A percentile compares a stretch with the other conserved stretches of the same genome.
Conservation (phyloP, 2,888 invertebrate genomes). For the Gandaritis pyraliata region DNA sequence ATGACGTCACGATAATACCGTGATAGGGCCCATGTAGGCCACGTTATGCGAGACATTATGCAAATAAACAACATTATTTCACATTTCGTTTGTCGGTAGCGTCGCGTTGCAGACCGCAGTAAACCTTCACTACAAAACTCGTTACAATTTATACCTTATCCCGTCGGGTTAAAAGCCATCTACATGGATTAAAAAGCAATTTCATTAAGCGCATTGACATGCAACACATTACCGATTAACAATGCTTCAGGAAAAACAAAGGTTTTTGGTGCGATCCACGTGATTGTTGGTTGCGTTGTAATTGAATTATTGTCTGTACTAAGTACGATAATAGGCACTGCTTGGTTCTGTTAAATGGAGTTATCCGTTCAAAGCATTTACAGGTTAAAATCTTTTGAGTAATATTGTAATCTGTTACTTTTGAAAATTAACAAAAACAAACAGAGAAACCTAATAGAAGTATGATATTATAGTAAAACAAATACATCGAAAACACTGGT, state of each 20-base stretch:
- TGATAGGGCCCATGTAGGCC: constrained; percentile 53
- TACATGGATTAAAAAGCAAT: constrained; percentile 46
- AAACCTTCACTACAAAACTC: constrained; percentile 27
- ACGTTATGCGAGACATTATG: constrained; percentile 59
- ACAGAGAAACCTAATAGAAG: too few species aligned
- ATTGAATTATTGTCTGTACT: constrained; percentile 44
- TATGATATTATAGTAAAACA: too few species aligned
- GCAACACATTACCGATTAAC: constrained; percentile 65
- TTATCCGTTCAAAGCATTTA: not conserved
- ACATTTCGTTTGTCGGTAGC: constrained; percentile 61
- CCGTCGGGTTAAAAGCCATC: constrained; percentile 24
- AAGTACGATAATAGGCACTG: constrained; percentile 21
- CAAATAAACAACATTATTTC: constrained; percentile 62
- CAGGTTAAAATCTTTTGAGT: too few species aligned
- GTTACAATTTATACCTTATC: constrained; percentile 32
- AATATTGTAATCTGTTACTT: too few species aligned
- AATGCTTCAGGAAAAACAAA: constrained; percentile 52
- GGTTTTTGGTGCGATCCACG: constrained; percentile 42
- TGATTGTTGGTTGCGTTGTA: constrained; percentile 40
- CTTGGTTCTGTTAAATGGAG: constrained; percentile 14
- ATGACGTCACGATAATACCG: constrained; percentile 53
- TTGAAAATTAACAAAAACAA: too few species aligned
- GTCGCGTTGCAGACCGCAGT: constrained; percentile 52
- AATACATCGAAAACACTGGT: too few species aligned
- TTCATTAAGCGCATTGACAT: constrained; percentile 70